Base-by-base conservation (phyloP, 1,140 invertebrate species). In the Littorina saxatilis region DNA sequence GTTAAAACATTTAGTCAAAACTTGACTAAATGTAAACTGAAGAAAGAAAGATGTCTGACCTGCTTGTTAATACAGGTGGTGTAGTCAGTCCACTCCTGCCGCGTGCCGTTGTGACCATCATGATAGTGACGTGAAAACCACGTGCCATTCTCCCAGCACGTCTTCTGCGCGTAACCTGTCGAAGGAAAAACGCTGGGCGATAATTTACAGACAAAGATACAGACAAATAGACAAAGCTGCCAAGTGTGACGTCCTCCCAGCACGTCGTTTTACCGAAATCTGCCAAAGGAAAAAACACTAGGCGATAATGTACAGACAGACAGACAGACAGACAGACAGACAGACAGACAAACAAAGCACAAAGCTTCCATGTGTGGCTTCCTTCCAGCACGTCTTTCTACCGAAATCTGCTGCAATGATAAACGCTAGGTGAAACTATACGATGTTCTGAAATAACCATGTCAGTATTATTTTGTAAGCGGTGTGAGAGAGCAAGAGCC, bases 31-130 rank as follows among this genome's bases (percentile, higher is more conserved):
- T n/a, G n/a, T n/a, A n/a, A n/a, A n/a, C n/a, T n/a, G n/a, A n/a
- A n/a, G n/a, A n/a, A n/a, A n/a, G n/a, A n/a, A n/a, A n/a, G n/a
- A n/a, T n/a, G n/a, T 68, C 47, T 61, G 27, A 85, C 85, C 74
- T 84, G 37, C 58, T 86, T 84, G 70, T 83, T 81, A 9, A 86
- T 68, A 66, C 85, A 86, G 20, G 83, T 81, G 43, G 85, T 84
- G 73, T 86, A 86, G 66, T 86, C 85, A 3, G 85, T 86, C 85
- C 85, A 86, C 32, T 85, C 84, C 29, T 52, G 35, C 13, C 39
- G 35, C 2, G 58, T 75, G 55, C 76, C 76, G 50, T 80, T 80
- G 7, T 5, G 9, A 29, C 52, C 52, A 20, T 27, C 29, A n/a
- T 63, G 76, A 58, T 63, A 78, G n/a, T n/a, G n/a, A n/a, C 68